Evolutionary conservation across 2,888 invertebrate species (phyloP).

Genomic region (Neoscelio sp.): DNA sequence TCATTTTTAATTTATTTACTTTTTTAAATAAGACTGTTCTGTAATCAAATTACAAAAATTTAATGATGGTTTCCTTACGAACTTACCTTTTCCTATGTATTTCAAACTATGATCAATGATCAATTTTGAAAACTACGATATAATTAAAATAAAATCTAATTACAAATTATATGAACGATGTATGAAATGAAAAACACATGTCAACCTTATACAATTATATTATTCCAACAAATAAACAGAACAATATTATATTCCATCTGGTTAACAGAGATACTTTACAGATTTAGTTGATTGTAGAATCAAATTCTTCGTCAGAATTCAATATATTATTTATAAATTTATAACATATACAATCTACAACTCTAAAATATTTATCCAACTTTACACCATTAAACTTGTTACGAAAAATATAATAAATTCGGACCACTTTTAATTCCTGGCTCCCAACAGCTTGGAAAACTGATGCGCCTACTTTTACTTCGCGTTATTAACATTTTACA

Average conservation of each 20-base stretch:
- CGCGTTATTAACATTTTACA: background rate
- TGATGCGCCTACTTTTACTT: background rate
- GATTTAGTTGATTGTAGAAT: no score
- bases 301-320: constrained; percentile 20
- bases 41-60: no score
- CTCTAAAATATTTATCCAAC: constrained; percentile 22
- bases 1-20: no score
- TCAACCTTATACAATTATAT: constrained; percentile 30
- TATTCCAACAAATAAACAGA: constrained; percentile 47
- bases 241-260: constrained; percentile 29
- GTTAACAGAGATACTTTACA: constrained; percentile 44
- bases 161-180: no score
- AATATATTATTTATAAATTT: constrained; percentile 31
- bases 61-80: no score
- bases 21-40: no score
- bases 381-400: constrained; percentile 11
- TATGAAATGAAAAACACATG: constrained; percentile 25
- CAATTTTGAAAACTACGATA: no score
- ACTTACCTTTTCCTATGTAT: no score
- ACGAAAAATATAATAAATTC: constrained; percentile 25
- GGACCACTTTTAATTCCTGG: background rate
- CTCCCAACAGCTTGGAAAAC: constrained; percentile 3
- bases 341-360: constrained; percentile 23
- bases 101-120: no score
- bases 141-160: background rate